Evolutionary conservation across 2,797 vertebrate genomes (phyloP), one percentile per base, ranked within the genome.

Genomic region (Rhinophrynus dorsalis): DNA sequence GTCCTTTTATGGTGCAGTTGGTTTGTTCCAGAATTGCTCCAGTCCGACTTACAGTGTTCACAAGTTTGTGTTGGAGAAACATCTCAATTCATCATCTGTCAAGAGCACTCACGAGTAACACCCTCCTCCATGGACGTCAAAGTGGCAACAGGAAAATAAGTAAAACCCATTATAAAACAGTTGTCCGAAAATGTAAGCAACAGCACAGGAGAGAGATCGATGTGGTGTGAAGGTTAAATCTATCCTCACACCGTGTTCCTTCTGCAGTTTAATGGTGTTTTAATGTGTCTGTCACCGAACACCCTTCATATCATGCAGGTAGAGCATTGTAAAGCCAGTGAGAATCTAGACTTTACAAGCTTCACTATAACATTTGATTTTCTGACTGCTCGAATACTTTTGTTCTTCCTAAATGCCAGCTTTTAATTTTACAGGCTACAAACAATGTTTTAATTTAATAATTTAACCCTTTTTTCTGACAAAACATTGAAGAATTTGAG

Each of bases 241-340:
- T 91, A 88, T 92, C 89, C 91, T 91, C 90, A 88, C 87, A 87
- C 85, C 87, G 87, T 92, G 90, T 91, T 92, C 90, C 89, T 91
- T 92, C 92, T 90, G 88, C 90, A 92, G 85, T 90, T 89, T 91
- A 92, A 93, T 93, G 88, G 91, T 83, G 87, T 92, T 94, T 92
- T 92, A 92, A 93, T 91, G 90, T 86, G 89, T 90, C 91, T 92
- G 90, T 92, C 92, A 93, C 90, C 62, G 80, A 87, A 81, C 79
- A 77, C 78, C 82, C 84, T 91, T 90, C 87, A 84, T 81, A 81
- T 86, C 85, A 82, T 58, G 77, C 88, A 85, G 87, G 88, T 88
- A 84, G 89, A 84, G 79, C 61, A 82, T 87, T 87, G 83, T 84
- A 80, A 86, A 83, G 82, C 78, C 67, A 87, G 79, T 84, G 82